Evolutionary conservation across 2,888 invertebrate genomes (phyloP), one percentile per base, ranked within the genome.

Genomic region (Drosophila atripex): DNA sequence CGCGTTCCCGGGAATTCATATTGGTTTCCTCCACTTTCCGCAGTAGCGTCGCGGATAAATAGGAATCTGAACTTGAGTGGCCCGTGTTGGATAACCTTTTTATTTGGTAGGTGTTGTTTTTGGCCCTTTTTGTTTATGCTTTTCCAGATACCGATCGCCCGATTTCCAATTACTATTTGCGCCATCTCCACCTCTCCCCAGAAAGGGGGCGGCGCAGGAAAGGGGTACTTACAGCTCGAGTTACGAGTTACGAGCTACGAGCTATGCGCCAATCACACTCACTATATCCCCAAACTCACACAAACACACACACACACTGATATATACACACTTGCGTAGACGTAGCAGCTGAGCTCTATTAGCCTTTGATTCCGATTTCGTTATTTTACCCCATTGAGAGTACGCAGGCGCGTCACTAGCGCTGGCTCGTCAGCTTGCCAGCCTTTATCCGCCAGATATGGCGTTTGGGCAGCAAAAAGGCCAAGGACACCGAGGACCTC

Each of bases 211-310:
- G 21, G 41, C 11, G 38, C 16, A 14, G 14, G 2, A n/a, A 28
- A n/a, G 18, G 30, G 3, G 39, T 11, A 28, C 30, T 46, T 52
- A 30, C 45, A 30, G 30, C 45, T 64, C 11, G 45, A 30, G 56
- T 68, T 56, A 65, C 64, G 8, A 25, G 55, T 66, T 56, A 65
- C 65, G 65, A 52, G 52, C 35, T 49, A 66, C 65, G 65, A 57
- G 52, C 38, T 49, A 66, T 64, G 50, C 30, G 57, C 25, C 23
- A 38, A 43, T n/a, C 43, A 53, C 41, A 21, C 38, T n/a, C n/a
- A n/a, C n/a, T n/a, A n/a, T n/a, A n/a, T n/a, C n/a, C n/a, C n/a
- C n/a, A n/a, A n/a, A n/a, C n/a, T n/a, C n/a, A n/a, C 18, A 21
- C 11, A 1, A 7, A 28, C 28, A 8, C 28, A 28, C 2, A 6